These are phyloP conservation scores for Thalassarche chlororhynchos DNA, from an alignment of 2,113 vertebrate genomes.

Conservation along the genomic window DNA sequence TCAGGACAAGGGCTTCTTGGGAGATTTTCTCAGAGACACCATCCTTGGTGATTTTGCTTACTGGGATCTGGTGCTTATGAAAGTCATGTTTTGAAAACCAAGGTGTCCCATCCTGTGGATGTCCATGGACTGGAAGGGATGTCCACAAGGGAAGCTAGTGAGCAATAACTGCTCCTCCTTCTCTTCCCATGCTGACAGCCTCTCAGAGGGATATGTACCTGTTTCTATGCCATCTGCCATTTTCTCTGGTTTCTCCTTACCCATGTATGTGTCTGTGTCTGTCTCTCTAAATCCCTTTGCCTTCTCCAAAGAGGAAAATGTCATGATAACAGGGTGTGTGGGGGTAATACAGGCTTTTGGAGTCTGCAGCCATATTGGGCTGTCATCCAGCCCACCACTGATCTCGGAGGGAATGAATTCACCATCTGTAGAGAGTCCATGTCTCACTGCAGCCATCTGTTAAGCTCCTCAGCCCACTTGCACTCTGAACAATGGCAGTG, in stretches of 20 bases:
- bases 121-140: background rate
- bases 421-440: constrained; percentile 74
- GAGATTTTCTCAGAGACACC: background rate
- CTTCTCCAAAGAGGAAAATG: constrained; percentile 66
- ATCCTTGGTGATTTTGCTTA: background rate
- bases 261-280: background rate
- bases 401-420: constrained; percentile 58
- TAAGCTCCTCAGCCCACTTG: constrained; percentile 72
- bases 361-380: constrained; percentile 53
- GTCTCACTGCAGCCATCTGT: constrained; percentile 75
- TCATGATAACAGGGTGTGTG: constrained; percentile 39
- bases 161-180: background rate
- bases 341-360: constrained; percentile 56
- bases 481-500: constrained; percentile 59
- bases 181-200: background rate
- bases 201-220: background rate
- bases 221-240: constrained; percentile 8
- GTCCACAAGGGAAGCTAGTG: background rate
- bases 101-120: background rate
- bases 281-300: constrained; percentile 31
- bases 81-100: background rate
- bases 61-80: background rate
- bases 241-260: background rate
- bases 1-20: background rate
- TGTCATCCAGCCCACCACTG: constrained; percentile 59